Evolutionary conservation across 2,113 vertebrate genomes (phyloP).

Genomic region (Herpetotheres cachinnans): DNA sequence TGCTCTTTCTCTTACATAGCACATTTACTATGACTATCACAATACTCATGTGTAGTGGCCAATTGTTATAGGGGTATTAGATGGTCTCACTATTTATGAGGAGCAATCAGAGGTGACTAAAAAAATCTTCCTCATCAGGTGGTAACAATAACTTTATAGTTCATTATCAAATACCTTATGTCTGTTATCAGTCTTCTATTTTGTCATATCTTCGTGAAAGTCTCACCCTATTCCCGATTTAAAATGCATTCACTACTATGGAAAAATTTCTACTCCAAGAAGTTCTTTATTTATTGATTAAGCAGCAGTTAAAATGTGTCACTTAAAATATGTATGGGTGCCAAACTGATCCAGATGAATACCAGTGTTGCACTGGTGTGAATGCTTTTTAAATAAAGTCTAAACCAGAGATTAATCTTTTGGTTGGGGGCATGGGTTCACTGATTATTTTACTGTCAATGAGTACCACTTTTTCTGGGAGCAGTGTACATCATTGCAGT

Average conservation of each 20-base stretch:
- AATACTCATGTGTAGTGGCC: neutral
- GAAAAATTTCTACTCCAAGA: neutral
- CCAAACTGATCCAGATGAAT: neutral
- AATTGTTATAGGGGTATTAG: neutral
- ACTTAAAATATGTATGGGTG: neutral
- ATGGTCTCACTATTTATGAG: neutral
- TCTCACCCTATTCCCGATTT: neutral
- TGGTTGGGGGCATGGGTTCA: neutral
- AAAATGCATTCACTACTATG: neutral
- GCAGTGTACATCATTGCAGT: neutral
- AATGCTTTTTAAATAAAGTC: neutral
- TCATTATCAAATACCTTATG: neutral
- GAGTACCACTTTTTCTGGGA: neutral
- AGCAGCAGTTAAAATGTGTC: neutral
- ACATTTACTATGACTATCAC: neutral
- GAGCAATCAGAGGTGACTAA: neutral
- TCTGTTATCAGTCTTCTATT: neutral
- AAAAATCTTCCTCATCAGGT: neutral
- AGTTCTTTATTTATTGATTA: neutral
- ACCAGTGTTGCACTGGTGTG: neutral
- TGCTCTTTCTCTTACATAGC: neutral
- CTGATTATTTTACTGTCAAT: neutral
- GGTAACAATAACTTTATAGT: neutral
- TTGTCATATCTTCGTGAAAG: neutral
- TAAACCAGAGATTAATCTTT: neutral